Base-by-base conservation (phyloP, 2,797 vertebrate species). In the Melanotaenia pygmaea region DNA sequence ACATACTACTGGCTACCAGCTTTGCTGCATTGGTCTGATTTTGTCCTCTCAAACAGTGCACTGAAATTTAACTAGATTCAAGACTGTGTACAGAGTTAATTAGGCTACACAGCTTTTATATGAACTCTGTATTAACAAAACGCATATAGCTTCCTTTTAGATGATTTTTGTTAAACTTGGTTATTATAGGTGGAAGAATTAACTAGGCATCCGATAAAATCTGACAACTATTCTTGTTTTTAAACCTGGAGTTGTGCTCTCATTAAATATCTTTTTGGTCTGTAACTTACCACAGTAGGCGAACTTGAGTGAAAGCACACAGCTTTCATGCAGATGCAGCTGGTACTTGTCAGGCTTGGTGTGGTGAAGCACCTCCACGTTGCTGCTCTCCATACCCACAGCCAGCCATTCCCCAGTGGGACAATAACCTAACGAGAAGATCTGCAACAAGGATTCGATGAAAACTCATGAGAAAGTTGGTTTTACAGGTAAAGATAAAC, bases 361-460 rank as follows among this genome's bases (percentile, higher is more conserved):
- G 92, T 97, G 96, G 91, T 99, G 97, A 64, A 99, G 93, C 9
- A 98, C 96, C 72, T 98, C 97, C 90, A 99, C 97, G 0, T 98
- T 98, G 91, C 97, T 99, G 94, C 97, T 98, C 92, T 98, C 97
- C 97, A 99, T 97, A 61, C 97, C 97, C 86, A 99, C 97, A 0
- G 97, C 97, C 82, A 99, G 92, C 97, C 97, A 99, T 83, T 98
- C 97, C 0, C 97, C 97, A 0, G 96, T 98, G 4, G 97, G 97
- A 91, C 97, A 98, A 91, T 99, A 98, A 0, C 97, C 97, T 90
- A 98, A 90, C 0, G 97, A 99, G 92, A 99, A 98, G 91, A 98
- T 98, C 97, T 98, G 89, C 0, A 74, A 32, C 30, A 62, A 30
- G 10, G 0, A 3, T 2, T 22, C 11, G 22, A 0, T 9, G 16